phyloP scores from a whole-genome alignment of 1,140 invertebrate species.

The Apis laboriosa region DNA sequence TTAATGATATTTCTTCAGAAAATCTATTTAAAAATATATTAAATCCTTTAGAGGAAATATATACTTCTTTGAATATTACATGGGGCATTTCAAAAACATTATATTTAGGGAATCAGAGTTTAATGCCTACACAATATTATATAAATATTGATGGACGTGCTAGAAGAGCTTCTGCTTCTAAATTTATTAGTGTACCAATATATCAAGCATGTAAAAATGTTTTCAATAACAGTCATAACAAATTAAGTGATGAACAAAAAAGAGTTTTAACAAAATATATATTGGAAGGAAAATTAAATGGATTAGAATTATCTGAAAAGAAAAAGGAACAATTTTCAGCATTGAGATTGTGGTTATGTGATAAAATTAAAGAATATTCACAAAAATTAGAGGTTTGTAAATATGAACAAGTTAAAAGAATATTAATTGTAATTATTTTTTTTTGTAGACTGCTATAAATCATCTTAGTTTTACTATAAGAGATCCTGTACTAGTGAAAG shows the following conservation, averaged over 20 bases:
- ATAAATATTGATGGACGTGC: conserved; percentile 88
- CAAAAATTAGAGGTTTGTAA: conserved; percentile 82
- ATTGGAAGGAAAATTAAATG: conserved; percentile 91
- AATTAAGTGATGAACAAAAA: conserved; percentile 85
- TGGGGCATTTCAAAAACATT: conserved; percentile 93
- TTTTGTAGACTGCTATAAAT: conserved; percentile 81
- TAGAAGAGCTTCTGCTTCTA: conserved; percentile 83
- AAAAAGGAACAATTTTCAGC: conserved; percentile 75
- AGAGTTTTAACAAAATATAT: conserved; percentile 89
- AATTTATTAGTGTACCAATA: conserved; percentile 86
- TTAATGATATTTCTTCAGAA: conserved; percentile 61
- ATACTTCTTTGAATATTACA: conserved; percentile 88
- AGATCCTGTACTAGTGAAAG: conserved; percentile 85
- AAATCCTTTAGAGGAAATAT: conserved; percentile 87
- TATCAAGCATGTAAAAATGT: conserved; percentile 86
- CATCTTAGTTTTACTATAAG: conserved; percentile 85
- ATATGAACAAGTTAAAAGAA: not conserved
- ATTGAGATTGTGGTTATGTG: conserved; percentile 75
- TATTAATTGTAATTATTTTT: not conserved
- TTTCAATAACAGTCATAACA: conserved; percentile 79
- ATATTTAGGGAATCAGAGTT: conserved; percentile 89
- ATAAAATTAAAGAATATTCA: conserved; percentile 82
- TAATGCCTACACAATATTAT: conserved; percentile 90
- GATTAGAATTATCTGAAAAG: conserved; percentile 82
- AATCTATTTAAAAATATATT: conserved; percentile 89